Conservation (phyloP, 2,797 vertebrate genomes). For the Brachyalestes nurse region DNA sequence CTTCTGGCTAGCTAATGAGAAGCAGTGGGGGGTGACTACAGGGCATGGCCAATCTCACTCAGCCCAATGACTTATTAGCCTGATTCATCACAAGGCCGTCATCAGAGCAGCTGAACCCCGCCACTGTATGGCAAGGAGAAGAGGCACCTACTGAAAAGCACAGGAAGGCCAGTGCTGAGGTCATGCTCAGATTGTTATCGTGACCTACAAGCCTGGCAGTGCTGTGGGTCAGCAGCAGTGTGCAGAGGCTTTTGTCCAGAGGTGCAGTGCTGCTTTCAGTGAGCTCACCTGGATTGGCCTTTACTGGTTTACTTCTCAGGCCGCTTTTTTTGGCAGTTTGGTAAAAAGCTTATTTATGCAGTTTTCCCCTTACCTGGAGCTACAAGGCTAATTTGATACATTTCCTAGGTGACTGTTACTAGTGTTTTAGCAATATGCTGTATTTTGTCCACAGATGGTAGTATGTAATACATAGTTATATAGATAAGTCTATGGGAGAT, state of each 20-base stretch:
- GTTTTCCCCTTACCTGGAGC: neutral
- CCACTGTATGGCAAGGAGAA: constrained; percentile 57
- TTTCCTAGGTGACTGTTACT: too few species aligned
- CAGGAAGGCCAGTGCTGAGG: constrained; percentile 63
- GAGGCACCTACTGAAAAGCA: constrained; percentile 71
- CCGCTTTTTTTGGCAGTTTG: neutral
- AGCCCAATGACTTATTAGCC: constrained; percentile 69
- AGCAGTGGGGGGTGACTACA: constrained; percentile 45
- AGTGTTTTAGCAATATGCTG: too few species aligned
- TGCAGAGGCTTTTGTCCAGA: constrained; percentile 9
- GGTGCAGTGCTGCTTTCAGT: constrained; percentile 9
- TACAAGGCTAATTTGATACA: too few species aligned
- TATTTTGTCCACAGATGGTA: too few species aligned
- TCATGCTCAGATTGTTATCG: constrained; percentile 63
- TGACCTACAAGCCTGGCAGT: constrained; percentile 68
- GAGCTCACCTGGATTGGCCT: constrained; percentile 19
- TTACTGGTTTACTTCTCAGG: neutral
- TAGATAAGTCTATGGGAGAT: too few species aligned
- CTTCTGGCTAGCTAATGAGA: constrained; percentile 69
- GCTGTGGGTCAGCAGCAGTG: constrained; percentile 66
- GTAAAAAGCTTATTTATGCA: neutral
- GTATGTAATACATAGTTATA: too few species aligned
- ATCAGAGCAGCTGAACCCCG: constrained; percentile 60
- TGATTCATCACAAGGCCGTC: constrained; percentile 67
- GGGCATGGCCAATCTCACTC: constrained; percentile 67